Conservation (phyloP, 1,140 invertebrate species). For the Charaxes varanes region DNA sequence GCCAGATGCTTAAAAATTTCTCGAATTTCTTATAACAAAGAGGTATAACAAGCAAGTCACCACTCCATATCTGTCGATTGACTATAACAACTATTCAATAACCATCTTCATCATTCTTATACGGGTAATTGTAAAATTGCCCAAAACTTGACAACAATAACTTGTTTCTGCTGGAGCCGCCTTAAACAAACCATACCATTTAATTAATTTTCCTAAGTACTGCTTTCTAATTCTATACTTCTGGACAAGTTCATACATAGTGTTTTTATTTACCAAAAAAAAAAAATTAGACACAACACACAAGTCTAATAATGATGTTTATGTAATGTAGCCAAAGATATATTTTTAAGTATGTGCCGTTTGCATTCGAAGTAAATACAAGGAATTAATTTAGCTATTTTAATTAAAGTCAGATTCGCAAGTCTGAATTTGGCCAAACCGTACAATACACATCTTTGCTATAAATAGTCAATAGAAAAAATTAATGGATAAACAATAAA, state of each 20-base stretch:
- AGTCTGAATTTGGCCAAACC: constrained; percentile 2
- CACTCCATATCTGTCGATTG: constrained; percentile 21
- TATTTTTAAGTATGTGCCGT: no score
- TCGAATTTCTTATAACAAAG: constrained; percentile 12
- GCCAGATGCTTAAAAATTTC: no score
- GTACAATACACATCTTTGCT: background rate
- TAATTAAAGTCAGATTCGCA: constrained; percentile 7
- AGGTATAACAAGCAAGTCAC: constrained; percentile 17
- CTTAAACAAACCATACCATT: constrained; percentile 25
- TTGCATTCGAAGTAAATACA: no score
- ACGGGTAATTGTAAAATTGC: no score
- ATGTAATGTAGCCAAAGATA: no score
- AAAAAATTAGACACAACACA: constrained; percentile 5
- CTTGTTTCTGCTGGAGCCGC: constrained; percentile 26
- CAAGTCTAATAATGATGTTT: background rate
- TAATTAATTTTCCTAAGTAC: constrained; percentile 45
- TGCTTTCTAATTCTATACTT: constrained; percentile 26
- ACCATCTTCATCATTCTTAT: constrained; percentile 16
- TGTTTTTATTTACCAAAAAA: constrained; percentile 1
- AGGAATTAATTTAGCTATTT: constrained; percentile 11
- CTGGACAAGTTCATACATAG: constrained; percentile 3
- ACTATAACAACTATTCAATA: constrained; percentile 27
- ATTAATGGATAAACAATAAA: constrained; percentile 6
- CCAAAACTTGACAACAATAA: constrained; percentile 21
- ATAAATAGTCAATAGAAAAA: background rate